Evolutionary conservation across 2,113 vertebrate species (phyloP).

Genomic region (Rhinopithecus roxellana): DNA sequence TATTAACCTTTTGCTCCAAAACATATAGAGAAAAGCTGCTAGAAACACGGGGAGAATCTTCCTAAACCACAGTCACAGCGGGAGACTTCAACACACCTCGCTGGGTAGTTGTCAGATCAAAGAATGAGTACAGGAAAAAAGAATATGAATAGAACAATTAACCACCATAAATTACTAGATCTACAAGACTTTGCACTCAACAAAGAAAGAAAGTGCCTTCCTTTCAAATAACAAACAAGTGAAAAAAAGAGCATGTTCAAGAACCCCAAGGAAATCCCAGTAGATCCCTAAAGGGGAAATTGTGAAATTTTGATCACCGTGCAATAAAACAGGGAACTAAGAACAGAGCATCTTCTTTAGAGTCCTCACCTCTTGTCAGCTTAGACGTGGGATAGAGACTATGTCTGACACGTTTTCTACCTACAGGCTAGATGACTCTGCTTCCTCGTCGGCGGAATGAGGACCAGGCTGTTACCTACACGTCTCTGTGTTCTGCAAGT

Average conservation of each 20-base stretch:
- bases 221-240: background rate
- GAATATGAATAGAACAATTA: background rate
- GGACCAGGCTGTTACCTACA: fast-evolving
- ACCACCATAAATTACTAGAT: fast-evolving
- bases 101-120: background rate
- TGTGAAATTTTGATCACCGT: fast-evolving
- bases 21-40: background rate
- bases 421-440: background rate
- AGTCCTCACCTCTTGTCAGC: background rate
- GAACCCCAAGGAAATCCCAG: background rate
- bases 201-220: fast-evolving
- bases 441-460: background rate
- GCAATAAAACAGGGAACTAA: fast-evolving
- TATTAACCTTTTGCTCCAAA: constrained; percentile 27
- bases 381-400: fast-evolving
- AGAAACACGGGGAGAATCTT: background rate
- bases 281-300: fast-evolving
- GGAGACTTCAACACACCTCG: background rate
- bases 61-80: background rate
- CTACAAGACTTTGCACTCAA: fast-evolving
- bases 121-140: fast-evolving
- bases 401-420: fast-evolving
- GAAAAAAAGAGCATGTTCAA: background rate
- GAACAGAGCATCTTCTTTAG: fast-evolving
- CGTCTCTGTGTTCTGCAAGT: too few relatives aligned